Evolutionary conservation across 2,113 vertebrate species (phyloP), one percentile per base, ranked within the genome.

Genomic region (Arvicanthis niloticus): DNA sequence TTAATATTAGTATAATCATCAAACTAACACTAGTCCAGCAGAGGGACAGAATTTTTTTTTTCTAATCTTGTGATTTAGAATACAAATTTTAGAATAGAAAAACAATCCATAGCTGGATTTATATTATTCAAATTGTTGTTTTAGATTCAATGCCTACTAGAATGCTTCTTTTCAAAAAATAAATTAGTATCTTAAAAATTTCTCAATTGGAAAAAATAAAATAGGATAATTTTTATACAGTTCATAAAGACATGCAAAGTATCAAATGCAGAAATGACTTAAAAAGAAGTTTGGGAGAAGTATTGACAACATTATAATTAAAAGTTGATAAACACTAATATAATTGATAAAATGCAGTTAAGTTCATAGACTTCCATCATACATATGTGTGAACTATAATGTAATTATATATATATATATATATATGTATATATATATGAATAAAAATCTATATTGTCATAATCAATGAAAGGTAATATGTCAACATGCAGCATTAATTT

Each of bases 1-100:
- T 99, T 99, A 99, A 98, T 99, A 99, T 99, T 98, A 98, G 98
- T 98, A 98, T 98, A 99, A 99, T 99, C 99, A 98, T 98, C 99
- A 98, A 98, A 98, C 98, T 98, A 99, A 99, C 98, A 98, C 97
- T 98, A 99, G 98, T 98, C 98, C 98, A 86, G 98, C 97, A 96
- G 96, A 98, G 95, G 98, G 98, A 98, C 97, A 98, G 98, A 97
- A 12, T n/a, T 93, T 98, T 98, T 98, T 98, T 97, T 97, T 96
- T 42, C 68, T 96, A 51, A 58, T 96, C 96, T 95, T 98, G 96
- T 98, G 97, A 98, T 97, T 94, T 97, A 94, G 98, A 98, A 97
- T 95, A 97, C 97, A 98, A 98, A 98, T 98, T 97, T 96, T 95
- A 56, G 98, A 96, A 98, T 82, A 73, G 77, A 92, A 97, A 98